phyloP scores from a whole-genome alignment of 2,113 vertebrate species.

The Halichoerus grypus region DNA sequence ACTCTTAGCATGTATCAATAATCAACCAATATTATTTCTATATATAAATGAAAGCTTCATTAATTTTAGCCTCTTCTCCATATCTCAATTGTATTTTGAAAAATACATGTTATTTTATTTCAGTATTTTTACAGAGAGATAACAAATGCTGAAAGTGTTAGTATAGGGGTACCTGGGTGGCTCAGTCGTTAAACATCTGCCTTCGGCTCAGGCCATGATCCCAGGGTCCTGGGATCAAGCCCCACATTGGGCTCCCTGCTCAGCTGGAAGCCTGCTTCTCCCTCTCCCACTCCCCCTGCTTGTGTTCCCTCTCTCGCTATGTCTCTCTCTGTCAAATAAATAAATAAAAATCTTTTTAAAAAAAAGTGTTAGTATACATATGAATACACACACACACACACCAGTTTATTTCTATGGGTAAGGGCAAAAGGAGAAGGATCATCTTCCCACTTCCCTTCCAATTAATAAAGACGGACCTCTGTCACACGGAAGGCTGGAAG shows the following conservation, averaged over 20 bases:
- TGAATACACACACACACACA: not conserved
- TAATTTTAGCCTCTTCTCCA: conserved; percentile 12
- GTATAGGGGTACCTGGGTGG: too few relatives aligned
- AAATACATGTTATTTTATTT: not conserved
- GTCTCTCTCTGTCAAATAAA: too few relatives aligned
- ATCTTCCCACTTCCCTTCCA: not conserved
- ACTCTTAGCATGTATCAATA: conserved; percentile 3
- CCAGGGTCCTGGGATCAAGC: too few relatives aligned
- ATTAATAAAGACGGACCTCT: not conserved
- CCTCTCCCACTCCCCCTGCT: too few relatives aligned
- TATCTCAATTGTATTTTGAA: not conserved
- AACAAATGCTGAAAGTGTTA: not conserved
- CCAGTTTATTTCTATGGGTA: not conserved
- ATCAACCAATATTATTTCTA: not conserved
- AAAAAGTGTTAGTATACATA: not conserved
- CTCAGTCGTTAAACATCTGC: too few relatives aligned
- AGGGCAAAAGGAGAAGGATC: not conserved
- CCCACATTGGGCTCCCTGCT: too few relatives aligned
- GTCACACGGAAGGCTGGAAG: not conserved
- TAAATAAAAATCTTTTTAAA: too few relatives aligned
- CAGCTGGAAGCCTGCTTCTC: too few relatives aligned
- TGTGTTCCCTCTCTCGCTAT: too few relatives aligned
- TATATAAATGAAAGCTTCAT: not conserved
- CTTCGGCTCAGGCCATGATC: too few relatives aligned
- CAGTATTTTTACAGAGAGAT: not conserved